These are phyloP conservation scores for Drosophila rhopaloa DNA, from an alignment of 1,140 invertebrate genomes.

Conservation along the genomic window DNA sequence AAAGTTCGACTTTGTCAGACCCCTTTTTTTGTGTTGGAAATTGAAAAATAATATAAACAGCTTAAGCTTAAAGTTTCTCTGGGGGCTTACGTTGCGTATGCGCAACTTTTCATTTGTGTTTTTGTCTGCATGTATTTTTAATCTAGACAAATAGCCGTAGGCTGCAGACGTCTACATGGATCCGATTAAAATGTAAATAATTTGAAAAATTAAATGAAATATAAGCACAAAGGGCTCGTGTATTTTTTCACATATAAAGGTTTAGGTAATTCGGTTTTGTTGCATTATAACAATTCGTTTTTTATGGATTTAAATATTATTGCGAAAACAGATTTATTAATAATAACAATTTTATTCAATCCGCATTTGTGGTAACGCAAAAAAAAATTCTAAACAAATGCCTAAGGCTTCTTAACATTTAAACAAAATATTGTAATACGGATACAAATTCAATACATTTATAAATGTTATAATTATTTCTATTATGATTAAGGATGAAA, in stretches of 20 bases:
- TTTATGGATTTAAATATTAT: no score
- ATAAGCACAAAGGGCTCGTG: neutral
- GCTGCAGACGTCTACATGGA: conserved; percentile 61
- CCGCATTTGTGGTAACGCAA: no score
- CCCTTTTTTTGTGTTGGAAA: conserved; percentile 41
- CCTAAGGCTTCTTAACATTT: no score
- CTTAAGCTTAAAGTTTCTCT: conserved; percentile 50
- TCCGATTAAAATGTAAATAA: conserved; percentile 26
- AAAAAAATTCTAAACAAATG: no score
- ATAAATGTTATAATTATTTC: no score
- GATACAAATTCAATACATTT: no score
- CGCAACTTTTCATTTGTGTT: conserved; percentile 55
- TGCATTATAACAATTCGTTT: no score
- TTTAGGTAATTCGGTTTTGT: no score
- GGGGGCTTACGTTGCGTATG: conserved; percentile 46
- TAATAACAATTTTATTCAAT: no score
- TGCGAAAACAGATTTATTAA: no score
- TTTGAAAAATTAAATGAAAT: conserved; percentile 6
- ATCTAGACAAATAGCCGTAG: conserved; percentile 44
- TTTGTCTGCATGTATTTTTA: conserved; percentile 30
- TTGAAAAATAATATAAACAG: conserved; percentile 71
- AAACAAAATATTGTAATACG: no score
- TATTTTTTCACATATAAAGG: neutral
- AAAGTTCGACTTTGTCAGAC: conserved; percentile 22
- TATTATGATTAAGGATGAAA: no score